Base-by-base conservation (phyloP, 2,113 vertebrate species). In the Paratilapia polleni region DNA sequence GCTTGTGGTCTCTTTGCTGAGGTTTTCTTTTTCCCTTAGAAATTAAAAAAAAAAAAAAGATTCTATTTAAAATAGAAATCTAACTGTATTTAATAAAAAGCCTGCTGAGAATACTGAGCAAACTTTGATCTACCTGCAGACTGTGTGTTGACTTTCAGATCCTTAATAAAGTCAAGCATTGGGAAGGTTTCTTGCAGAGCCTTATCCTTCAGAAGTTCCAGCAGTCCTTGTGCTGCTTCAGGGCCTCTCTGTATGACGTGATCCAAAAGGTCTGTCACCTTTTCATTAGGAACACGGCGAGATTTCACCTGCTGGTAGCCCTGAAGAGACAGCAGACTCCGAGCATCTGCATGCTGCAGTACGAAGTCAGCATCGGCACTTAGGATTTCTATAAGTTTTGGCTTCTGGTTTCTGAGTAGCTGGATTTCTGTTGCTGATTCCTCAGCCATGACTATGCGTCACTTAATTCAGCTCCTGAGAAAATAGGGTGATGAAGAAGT, bases 221-320 rank as follows among this genome's bases (percentile, higher is more conserved):
- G 82, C 1, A 96, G 85, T 0, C 31, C 81, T 34, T 56, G 41
- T 5, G 90, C 88, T 68, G 70, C 31, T 38, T 83, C 31, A 2
- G 79, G 70, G 3, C 94, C 94, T 83, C 92, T 93, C 36, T 83
- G 66, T 26, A 95, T 92, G 58, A 96, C 36, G 28, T 85, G 91
- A 87, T 96, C 96, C 77, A 96, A 89, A 61, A 96, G 91, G 7
- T 95, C 93, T 61, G 88, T 92, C 24, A 93, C 88, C 80, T 96
- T 93, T 24, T 93, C 78, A 62, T 84, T 88, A 0, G 94, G 93
- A 41, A n/a, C 7, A 1, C 2, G 28, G 17, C 83, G 73, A 13
- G 87, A 75, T 88, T 94, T 95, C 38, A 96, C 63, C 24, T 91
- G 85, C 54, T 93, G 59, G 80, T 96, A 96, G 81, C 87, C 82